These are phyloP conservation scores for Malurus alboscapulatus DNA, from an alignment of 2,113 vertebrate genomes.

Conservation along the genomic window DNA sequence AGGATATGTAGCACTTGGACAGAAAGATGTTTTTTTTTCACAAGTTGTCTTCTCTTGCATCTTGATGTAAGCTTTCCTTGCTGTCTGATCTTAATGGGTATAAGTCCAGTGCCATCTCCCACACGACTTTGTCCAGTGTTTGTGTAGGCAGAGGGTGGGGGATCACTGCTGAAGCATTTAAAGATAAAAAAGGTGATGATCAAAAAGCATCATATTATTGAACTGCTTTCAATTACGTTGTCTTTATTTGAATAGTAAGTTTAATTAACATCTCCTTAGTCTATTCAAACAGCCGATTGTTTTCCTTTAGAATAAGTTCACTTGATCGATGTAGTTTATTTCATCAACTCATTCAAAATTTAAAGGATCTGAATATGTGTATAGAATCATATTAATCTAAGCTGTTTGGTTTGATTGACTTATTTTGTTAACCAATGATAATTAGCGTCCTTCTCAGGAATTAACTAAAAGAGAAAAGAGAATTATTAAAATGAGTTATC, in stretches of 20 bases:
- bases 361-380: background rate
- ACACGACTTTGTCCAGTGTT: background rate
- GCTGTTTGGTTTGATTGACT: background rate
- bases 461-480: background rate
- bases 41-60: background rate
- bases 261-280: background rate
- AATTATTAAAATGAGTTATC: background rate
- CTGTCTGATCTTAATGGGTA: background rate
- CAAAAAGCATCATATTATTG: background rate
- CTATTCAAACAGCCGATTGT: background rate
- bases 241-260: background rate
- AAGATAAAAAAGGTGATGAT: background rate
- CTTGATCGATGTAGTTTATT: background rate
- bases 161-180: background rate
- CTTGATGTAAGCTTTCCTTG: background rate
- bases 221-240: background rate
- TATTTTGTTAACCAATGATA: background rate
- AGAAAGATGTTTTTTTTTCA: background rate
- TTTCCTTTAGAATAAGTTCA: background rate
- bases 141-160: background rate
- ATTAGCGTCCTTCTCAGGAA: background rate
- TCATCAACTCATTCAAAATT: background rate
- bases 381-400: background rate
- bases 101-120: background rate
- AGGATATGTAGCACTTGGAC: background rate